Conservation (phyloP, 2,888 invertebrate genomes). For the Seira ritae region DNA sequence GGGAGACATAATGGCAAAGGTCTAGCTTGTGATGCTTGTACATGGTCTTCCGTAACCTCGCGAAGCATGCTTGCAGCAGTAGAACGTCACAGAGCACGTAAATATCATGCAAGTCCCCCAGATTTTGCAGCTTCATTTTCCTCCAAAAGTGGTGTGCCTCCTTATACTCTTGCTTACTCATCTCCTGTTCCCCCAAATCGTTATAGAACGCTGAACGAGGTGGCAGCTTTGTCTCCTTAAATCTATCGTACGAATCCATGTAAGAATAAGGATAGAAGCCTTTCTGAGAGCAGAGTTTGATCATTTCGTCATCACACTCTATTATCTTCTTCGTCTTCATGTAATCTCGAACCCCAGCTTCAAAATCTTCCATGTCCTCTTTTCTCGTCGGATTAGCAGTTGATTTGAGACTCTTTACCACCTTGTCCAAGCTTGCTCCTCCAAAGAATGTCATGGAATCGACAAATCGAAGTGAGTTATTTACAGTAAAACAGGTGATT, state of each 20-base stretch:
- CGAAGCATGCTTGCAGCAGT: conserved; percentile 38
- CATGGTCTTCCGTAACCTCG: conserved; percentile 34
- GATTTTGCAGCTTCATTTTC: conserved; percentile 37
- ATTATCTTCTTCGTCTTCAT: neutral
- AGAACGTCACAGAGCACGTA: conserved; percentile 43
- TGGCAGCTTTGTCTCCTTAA: conserved; percentile 53
- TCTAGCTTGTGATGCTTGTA: conserved; percentile 23
- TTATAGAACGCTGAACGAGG: conserved; percentile 37
- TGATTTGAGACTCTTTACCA: conserved; percentile 14
- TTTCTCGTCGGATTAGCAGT: neutral
- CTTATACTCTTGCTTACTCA: conserved; percentile 35
- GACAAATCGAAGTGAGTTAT: conserved; percentile 41
- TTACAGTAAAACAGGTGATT: conserved; percentile 19
- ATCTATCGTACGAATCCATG: conserved; percentile 51
- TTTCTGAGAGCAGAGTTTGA: conserved; percentile 47
- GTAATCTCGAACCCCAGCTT: neutral
- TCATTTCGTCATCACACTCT: conserved; percentile 18
- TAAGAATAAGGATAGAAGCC: conserved; percentile 65
- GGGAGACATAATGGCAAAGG: conserved; percentile 46
- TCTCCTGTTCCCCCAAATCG: conserved; percentile 37
- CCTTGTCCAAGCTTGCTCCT: conserved; percentile 5
- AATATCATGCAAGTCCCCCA: conserved; percentile 65
- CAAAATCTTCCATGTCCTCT: conserved; percentile 38
- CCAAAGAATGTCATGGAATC: conserved; percentile 56
- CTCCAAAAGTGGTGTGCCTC: conserved; percentile 56